Percentiles rank a stretch among this genome's conserved stretches.
Evolutionary conservation across 2,113 vertebrate species (phyloP).

Genomic region (Corythornis madagascariensis): DNA sequence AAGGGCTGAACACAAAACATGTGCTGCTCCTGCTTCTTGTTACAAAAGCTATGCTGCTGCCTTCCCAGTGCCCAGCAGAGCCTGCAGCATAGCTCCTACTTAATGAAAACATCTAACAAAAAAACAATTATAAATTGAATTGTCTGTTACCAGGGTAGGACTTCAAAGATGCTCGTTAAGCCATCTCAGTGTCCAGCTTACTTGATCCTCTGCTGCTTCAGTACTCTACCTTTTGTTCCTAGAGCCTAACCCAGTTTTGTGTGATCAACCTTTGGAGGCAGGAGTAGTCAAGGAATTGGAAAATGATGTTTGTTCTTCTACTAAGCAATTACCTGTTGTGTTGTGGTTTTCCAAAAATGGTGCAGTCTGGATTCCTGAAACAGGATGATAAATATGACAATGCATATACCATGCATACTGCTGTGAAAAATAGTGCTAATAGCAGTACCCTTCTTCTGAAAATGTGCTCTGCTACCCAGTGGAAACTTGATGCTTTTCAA

Average conservation of each 20-base stretch:
- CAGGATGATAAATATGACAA: neutral
- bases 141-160: neutral
- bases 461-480: neutral
- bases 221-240: neutral
- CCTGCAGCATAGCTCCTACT: neutral
- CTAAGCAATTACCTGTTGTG: neutral
- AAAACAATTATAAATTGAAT: neutral
- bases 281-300: neutral
- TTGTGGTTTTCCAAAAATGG: neutral
- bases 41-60: conserved; percentile 1
- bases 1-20: conserved; percentile 11
- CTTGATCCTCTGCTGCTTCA: neutral
- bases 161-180: neutral
- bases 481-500: neutral
- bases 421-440: neutral
- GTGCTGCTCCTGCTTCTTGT: conserved; percentile 18
- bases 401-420: neutral
- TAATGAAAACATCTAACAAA: neutral
- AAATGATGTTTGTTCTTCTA: neutral
- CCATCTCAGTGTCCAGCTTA: neutral
- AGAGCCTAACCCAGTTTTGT: neutral
- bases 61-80: neutral
- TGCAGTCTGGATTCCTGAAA: neutral
- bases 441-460: neutral
- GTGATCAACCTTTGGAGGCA: neutral